Evolutionary conservation across 1,140 invertebrate species (phyloP).

Genomic region (Pantala flavescens): DNA sequence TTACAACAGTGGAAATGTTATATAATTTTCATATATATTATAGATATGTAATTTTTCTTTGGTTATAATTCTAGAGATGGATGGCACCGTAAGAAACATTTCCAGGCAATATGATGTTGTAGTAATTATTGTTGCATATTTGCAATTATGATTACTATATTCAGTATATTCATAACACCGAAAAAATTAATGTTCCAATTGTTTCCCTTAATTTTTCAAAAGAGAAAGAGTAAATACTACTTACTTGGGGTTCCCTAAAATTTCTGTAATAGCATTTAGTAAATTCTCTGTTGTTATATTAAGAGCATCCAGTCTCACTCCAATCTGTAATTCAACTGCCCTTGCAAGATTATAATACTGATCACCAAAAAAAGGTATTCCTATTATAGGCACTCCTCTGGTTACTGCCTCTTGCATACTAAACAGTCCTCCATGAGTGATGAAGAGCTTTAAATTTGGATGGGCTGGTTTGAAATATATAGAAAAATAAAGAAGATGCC

Average conservation of each 20-base stretch:
- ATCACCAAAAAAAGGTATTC: constrained; percentile 25
- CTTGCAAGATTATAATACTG: constrained; percentile 24
- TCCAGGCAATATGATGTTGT: no score
- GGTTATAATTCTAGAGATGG: no score
- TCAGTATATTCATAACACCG: no score
- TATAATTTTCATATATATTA: no score
- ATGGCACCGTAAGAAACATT: no score
- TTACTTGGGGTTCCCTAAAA: constrained; percentile 24
- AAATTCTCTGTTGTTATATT: constrained; percentile 19
- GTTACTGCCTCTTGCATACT: constrained; percentile 32
- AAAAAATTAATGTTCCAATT: no score
- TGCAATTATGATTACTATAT: no score
- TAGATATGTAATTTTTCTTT: no score
- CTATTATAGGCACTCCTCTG: constrained; percentile 32
- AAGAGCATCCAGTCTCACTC: constrained; percentile 19
- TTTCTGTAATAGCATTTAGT: constrained; percentile 16
- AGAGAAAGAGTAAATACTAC: not conserved
- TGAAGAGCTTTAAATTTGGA: constrained; percentile 28
- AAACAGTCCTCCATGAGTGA: constrained; percentile 35
- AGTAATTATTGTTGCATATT: no score
- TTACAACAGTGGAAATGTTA: no score
- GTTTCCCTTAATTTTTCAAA: no score
- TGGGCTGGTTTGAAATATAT: constrained; percentile 24
- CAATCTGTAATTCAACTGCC: constrained; percentile 23
- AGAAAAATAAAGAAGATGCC: no score